Evolutionary conservation across 2,888 invertebrate genomes (phyloP).

Genomic region (Corythucha ciliata): DNA sequence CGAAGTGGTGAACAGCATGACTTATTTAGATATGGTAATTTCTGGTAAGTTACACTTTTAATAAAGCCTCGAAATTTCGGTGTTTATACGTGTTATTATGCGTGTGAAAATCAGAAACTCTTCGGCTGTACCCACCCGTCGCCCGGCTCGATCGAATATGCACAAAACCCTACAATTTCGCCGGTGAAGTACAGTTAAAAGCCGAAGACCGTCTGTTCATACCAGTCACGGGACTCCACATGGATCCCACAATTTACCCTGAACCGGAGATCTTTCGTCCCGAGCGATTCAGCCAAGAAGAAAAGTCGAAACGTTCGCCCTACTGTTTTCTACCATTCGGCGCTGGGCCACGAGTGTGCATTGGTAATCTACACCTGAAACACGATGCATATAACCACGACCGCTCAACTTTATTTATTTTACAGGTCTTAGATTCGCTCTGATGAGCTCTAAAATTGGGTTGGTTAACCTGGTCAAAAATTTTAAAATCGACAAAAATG

Average conservation of each 20-base stretch:
- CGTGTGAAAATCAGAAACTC: constrained; percentile 45
- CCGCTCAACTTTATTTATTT: constrained; percentile 32
- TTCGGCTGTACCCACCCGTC: constrained; percentile 51
- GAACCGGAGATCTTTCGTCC: constrained; percentile 55
- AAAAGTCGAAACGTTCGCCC: constrained; percentile 47
- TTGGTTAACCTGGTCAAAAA: constrained; percentile 45
- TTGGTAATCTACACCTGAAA: constrained; percentile 43
- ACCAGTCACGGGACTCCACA: constrained; percentile 45
- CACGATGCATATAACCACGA: neutral
- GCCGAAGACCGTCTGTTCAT: constrained; percentile 38
- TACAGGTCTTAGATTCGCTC: constrained; percentile 48
- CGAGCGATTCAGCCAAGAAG: constrained; percentile 49
- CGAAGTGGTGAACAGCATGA: constrained; percentile 39
- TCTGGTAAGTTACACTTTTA: constrained; percentile 31
- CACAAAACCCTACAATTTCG: constrained; percentile 48
- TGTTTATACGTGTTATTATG: neutral
- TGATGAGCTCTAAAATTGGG: constrained; percentile 46
- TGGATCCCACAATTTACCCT: constrained; percentile 51
- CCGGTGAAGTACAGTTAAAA: constrained; percentile 29
- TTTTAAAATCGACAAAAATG: constrained; percentile 43
- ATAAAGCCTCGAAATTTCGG: neutral
- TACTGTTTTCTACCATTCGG: constrained; percentile 51
- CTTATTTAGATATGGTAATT: constrained; percentile 40
- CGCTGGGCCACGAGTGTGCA: constrained; percentile 50
- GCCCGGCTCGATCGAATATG: constrained; percentile 48